Percentiles rank a stretch among this genome's conserved stretches.
Evolutionary conservation across 2,888 invertebrate genomes (phyloP).

Genomic region (Diarsia rubi): DNA sequence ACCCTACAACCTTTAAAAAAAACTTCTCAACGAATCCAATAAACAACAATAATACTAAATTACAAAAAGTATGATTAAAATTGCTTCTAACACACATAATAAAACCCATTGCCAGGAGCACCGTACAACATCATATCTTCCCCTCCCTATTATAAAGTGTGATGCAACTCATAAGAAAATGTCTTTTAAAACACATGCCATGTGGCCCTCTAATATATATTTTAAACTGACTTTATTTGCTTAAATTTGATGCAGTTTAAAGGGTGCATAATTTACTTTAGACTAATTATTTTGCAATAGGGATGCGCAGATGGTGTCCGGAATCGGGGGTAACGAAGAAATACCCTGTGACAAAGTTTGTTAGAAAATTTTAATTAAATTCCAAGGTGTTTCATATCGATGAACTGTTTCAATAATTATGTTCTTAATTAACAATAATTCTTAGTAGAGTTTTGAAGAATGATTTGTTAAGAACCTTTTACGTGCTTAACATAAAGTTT

Average conservation of each 20-base stretch:
- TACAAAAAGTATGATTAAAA: constrained; percentile 63
- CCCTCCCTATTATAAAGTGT: constrained; percentile 75
- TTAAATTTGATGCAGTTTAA: constrained; percentile 88
- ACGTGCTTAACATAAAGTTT: neutral
- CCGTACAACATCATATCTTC: constrained; percentile 79
- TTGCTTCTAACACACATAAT: constrained; percentile 62
- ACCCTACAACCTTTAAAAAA: neutral
- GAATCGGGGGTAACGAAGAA: constrained; percentile 79
- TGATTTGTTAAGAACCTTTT: neutral
- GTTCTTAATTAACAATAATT: constrained; percentile 20
- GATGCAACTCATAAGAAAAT: constrained; percentile 82
- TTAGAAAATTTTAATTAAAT: constrained; percentile 82
- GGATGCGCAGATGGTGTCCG: constrained; percentile 86
- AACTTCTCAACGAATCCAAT: constrained; percentile 2
- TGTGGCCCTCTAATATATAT: constrained; percentile 86
- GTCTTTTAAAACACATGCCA: constrained; percentile 84
- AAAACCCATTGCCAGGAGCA: constrained; percentile 68
- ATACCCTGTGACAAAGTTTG: constrained; percentile 80
- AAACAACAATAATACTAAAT: constrained; percentile 55
- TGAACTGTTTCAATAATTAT: constrained; percentile 34
- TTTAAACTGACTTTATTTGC: constrained; percentile 85
- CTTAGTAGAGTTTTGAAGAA: constrained; percentile 4
- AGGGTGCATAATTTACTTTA: constrained; percentile 90
- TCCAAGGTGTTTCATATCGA: constrained; percentile 77
- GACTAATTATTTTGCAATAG: constrained; percentile 89